Conservation (phyloP, 1,140 invertebrate genomes). For the Gryllus bimaculatus region DNA sequence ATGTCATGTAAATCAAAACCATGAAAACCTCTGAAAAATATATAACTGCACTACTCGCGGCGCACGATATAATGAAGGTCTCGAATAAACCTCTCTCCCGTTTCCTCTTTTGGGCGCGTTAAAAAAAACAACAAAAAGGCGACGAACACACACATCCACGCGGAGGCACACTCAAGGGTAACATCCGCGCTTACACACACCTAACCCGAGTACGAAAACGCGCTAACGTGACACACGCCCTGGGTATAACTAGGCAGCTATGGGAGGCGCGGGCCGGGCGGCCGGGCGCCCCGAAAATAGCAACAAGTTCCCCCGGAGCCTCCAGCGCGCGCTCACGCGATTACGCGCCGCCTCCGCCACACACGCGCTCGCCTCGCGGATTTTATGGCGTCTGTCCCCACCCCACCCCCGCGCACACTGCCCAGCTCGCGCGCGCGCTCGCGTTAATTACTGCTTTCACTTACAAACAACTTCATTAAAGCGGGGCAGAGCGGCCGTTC, state of each 20-base stretch:
- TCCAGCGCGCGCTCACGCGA: background rate
- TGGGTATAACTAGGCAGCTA: background rate
- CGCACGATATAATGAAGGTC: background rate
- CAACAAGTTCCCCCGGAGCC: background rate
- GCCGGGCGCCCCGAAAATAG: background rate
- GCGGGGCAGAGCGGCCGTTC: background rate
- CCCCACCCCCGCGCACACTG: too few species aligned
- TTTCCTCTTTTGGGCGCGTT: background rate
- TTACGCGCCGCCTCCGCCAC: background rate
- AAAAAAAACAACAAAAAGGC: background rate
- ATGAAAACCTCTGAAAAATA: constrained; percentile 11
- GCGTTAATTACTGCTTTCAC: background rate
- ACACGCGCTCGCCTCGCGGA: too few species aligned
- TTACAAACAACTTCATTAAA: constrained; percentile 6
- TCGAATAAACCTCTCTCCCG: background rate
- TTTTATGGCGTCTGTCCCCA: background rate
- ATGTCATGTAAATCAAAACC: constrained; percentile 17
- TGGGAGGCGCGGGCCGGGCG: background rate
- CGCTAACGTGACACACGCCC: background rate
- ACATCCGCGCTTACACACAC: background rate
- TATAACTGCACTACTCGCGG: background rate
- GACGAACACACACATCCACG: background rate
- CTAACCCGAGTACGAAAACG: background rate
- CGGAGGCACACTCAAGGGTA: background rate
- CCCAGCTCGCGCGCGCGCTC: too few species aligned